Conservation (phyloP, 2,113 vertebrate species). For the Spheniscus mendiculus region DNA sequence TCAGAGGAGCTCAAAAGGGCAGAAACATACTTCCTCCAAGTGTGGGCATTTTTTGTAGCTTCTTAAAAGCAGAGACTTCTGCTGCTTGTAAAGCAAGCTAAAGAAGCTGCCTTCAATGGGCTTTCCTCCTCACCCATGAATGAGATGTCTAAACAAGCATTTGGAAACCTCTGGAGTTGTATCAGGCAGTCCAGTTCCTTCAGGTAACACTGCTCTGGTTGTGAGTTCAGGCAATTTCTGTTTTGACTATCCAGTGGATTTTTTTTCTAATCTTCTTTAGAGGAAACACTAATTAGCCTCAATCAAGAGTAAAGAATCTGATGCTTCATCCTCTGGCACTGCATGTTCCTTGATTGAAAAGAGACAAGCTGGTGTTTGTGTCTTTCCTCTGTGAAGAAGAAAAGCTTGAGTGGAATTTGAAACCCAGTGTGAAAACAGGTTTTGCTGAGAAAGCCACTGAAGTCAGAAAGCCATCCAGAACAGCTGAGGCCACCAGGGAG, state of each 20-base stretch:
- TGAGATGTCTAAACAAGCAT: neutral
- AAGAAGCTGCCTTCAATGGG: neutral
- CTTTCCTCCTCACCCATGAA: neutral
- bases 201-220: neutral
- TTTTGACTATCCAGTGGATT: neutral
- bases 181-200: neutral
- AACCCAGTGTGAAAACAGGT: neutral
- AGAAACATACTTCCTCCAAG: neutral
- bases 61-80: neutral
- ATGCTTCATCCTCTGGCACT: neutral
- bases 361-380: neutral
- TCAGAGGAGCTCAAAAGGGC: neutral
- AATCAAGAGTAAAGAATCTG: neutral
- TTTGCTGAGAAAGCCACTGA: neutral
- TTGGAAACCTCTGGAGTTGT: neutral
- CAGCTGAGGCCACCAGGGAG: neutral
- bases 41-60: neutral
- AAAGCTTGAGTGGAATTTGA: neutral
- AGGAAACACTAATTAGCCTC: neutral
- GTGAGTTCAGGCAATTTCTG: neutral
- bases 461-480: neutral
- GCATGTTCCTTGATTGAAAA: neutral
- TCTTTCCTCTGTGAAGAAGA: neutral
- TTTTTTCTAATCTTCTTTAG: neutral
- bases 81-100: neutral